Evolutionary conservation across 2,797 vertebrate genomes (phyloP).

Genomic region (Molossus molossus): DNA sequence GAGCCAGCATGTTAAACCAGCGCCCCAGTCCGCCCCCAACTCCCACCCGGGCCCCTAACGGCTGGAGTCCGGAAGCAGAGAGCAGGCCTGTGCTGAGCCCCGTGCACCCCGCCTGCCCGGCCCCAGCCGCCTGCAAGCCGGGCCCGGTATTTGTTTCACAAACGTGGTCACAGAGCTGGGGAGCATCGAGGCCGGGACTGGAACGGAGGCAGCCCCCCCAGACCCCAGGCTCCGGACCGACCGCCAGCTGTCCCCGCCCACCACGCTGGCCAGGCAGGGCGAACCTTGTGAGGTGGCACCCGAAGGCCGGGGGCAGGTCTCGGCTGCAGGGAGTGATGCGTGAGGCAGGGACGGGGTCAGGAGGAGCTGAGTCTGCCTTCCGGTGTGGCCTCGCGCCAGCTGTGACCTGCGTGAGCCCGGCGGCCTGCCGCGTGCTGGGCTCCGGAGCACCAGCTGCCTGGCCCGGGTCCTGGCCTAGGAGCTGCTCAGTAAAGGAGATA

Average conservation of each 20-base stretch:
- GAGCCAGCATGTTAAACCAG: accelerated
- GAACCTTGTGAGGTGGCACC: neutral
- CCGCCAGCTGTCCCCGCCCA: neutral
- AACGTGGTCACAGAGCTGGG: accelerated
- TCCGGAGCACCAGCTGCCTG: neutral
- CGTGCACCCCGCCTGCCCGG: accelerated
- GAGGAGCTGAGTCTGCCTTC: neutral
- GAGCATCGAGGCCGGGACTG: neutral
- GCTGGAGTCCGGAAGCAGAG: neutral
- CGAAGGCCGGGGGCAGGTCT: neutral
- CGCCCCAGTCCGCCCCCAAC: accelerated
- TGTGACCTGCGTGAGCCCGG: neutral
- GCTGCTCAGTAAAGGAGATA: neutral
- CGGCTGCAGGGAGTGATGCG: accelerated
- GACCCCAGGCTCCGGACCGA: neutral
- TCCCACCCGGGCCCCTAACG: accelerated
- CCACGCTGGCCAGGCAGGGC: neutral
- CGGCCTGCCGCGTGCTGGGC: neutral
- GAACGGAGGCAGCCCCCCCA: neutral
- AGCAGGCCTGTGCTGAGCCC: neutral
- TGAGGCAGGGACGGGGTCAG: accelerated
- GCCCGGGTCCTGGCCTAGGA: neutral
- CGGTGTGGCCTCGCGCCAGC: neutral
- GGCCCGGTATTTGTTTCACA: accelerated
- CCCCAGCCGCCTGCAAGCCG: neutral